Conservation (phyloP, 35 echinoderm and acorn worm genomes). For the Hemicentrotus pulcherrimus region DNA sequence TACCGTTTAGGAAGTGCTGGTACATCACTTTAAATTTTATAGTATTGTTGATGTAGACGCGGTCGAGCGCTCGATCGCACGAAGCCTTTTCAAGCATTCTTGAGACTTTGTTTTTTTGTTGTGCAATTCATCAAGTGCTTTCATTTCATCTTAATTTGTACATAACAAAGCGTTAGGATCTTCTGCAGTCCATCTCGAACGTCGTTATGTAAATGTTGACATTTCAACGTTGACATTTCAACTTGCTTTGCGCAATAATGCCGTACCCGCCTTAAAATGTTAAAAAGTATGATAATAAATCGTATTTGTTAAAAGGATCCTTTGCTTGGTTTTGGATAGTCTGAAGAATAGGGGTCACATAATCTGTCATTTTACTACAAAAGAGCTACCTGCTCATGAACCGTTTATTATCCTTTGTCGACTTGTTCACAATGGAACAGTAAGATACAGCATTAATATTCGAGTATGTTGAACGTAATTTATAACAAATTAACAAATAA, state of each 20-base stretch:
- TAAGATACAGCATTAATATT: too few species aligned
- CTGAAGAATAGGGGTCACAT: too few species aligned
- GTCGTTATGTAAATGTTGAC: not conserved
- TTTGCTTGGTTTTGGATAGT: too few species aligned
- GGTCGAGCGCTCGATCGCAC: not conserved
- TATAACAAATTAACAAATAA: too few species aligned
- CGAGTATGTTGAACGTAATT: too few species aligned
- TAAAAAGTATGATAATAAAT: too few species aligned
- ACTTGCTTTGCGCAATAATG: not conserved
- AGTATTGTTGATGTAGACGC: not conserved
- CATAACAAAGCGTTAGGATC: not conserved
- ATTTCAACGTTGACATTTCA: not conserved
- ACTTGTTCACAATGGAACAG: too few species aligned
- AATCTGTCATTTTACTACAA: too few species aligned
- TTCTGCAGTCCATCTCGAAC: not conserved
- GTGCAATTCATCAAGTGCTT: constrained; percentile 38
- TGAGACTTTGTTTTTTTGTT: not conserved
- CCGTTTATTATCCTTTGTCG: too few species aligned
- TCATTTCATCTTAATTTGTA: constrained; percentile 21
- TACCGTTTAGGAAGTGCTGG: not conserved
- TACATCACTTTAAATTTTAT: not conserved
- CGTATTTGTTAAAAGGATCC: too few species aligned
- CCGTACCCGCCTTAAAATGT: not conserved
- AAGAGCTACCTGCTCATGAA: too few species aligned
- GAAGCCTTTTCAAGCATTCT: not conserved